These are phyloP conservation scores for Cyphomyrus discorhynchus DNA, from an alignment of 2,113 vertebrate genomes.

Conservation along the genomic window DNA sequence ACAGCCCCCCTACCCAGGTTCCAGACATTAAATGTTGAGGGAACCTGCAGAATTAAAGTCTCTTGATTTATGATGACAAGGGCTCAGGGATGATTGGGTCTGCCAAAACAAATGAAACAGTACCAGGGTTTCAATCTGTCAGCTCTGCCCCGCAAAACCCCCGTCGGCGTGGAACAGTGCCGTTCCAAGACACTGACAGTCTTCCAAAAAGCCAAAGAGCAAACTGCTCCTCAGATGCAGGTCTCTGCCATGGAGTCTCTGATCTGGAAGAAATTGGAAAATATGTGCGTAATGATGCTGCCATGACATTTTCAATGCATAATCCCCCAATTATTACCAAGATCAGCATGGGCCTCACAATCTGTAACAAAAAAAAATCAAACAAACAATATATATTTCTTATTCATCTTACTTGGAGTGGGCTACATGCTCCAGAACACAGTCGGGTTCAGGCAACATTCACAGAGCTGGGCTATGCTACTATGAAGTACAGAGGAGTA, in stretches of 20 bases:
- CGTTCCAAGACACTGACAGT: not conserved
- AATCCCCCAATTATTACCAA: not conserved
- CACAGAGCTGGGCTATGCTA: not conserved
- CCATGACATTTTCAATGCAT: not conserved
- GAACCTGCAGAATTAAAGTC: not conserved
- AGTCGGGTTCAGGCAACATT: too few species aligned
- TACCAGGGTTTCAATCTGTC: conserved; percentile 18
- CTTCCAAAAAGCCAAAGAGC: conserved; percentile 15
- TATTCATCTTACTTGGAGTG: not conserved
- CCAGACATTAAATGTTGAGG: conserved; percentile 8
- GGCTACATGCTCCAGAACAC: not conserved
- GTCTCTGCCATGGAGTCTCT: not conserved
- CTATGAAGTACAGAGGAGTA: not conserved
- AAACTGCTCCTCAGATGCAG: not conserved
- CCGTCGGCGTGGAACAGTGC: not conserved
- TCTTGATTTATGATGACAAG: conserved; percentile 20
- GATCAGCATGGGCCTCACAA: not conserved
- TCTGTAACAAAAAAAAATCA: not conserved
- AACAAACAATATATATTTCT: not conserved
- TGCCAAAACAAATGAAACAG: conserved; percentile 22
- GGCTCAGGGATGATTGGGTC: conserved; percentile 15
- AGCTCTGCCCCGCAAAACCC: not conserved
- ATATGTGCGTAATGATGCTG: not conserved
- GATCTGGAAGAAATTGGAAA: not conserved
- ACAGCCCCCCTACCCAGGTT: not conserved